Conservation (phyloP, 2,113 vertebrate species). For the Choloepus hoffmanni region DNA sequence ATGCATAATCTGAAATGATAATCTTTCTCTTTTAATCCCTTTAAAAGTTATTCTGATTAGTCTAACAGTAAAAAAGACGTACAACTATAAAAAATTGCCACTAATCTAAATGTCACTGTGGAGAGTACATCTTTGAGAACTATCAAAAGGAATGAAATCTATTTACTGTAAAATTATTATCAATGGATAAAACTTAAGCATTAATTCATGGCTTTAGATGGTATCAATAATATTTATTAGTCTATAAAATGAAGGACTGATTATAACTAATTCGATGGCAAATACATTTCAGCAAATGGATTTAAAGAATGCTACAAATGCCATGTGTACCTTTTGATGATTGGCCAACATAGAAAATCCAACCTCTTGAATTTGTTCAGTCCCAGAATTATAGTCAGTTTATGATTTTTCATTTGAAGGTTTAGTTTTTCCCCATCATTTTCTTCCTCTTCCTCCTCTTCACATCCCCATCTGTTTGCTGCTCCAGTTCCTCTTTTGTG, state of each 20-base stretch:
- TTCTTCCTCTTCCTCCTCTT: constrained; percentile 88
- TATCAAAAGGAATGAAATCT: constrained; percentile 82
- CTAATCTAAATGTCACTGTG: constrained; percentile 74
- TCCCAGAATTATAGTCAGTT: constrained; percentile 86
- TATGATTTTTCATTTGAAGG: constrained; percentile 92
- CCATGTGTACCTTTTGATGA: constrained; percentile 85
- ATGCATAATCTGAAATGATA: constrained; percentile 83
- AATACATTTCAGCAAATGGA: constrained; percentile 85
- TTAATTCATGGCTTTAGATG: constrained; percentile 85
- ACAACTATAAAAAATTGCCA: constrained; percentile 83
- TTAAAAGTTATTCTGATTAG: constrained; percentile 80
- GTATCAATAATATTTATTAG: constrained; percentile 81
- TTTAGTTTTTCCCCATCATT: constrained; percentile 83
- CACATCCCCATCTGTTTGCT: constrained; percentile 95
- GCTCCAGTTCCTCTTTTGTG: constrained; percentile 98
- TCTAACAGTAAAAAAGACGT: constrained; percentile 84
- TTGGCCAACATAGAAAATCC: constrained; percentile 91
- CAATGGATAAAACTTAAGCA: constrained; percentile 83
- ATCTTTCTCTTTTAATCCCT: constrained; percentile 82
- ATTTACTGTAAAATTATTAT: constrained; percentile 85
- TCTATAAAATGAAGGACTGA: constrained; percentile 85
- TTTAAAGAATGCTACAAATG: constrained; percentile 85
- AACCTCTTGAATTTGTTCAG: constrained; percentile 88
- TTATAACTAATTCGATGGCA: constrained; percentile 81
- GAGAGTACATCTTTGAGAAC: constrained; percentile 83